phyloP scores from a whole-genome alignment of 2,797 vertebrate genomes.

The Tenualosa thibaudeaui region DNA sequence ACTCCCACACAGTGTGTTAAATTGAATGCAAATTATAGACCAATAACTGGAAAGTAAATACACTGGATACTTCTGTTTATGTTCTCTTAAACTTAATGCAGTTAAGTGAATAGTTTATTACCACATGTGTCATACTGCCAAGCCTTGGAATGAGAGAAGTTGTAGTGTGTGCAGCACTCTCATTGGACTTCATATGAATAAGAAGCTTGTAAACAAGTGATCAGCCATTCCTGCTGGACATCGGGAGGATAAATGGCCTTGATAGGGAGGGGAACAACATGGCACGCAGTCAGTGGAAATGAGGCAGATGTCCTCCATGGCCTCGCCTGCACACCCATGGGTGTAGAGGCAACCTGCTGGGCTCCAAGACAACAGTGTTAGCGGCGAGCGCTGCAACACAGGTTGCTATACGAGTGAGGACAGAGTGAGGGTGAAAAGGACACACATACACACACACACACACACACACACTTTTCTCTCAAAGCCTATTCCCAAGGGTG shows the following conservation, averaged over 20 bases:
- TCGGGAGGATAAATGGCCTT: neutral
- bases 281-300: constrained; percentile 22
- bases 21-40: constrained; percentile 38
- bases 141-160: neutral
- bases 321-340: neutral
- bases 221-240: neutral
- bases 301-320: constrained; percentile 7
- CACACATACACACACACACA: neutral
- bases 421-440: neutral
- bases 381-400: neutral
- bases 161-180: neutral
- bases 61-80: constrained; percentile 25
- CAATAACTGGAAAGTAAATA: constrained; percentile 32
- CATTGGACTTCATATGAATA: neutral
- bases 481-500: constrained; percentile 55
- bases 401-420: neutral
- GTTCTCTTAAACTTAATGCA: neutral
- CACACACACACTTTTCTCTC: neutral
- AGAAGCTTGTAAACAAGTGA: neutral
- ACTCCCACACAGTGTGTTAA: constrained; percentile 57
- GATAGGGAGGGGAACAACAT: neutral
- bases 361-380: neutral
- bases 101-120: neutral
- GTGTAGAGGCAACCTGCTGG: neutral
- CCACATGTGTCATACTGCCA: no score